A percentile compares a stretch with the other conserved stretches of the same genome.
Conservation (phyloP, 2,113 vertebrate species). For the Gracilinanus agilis region DNA sequence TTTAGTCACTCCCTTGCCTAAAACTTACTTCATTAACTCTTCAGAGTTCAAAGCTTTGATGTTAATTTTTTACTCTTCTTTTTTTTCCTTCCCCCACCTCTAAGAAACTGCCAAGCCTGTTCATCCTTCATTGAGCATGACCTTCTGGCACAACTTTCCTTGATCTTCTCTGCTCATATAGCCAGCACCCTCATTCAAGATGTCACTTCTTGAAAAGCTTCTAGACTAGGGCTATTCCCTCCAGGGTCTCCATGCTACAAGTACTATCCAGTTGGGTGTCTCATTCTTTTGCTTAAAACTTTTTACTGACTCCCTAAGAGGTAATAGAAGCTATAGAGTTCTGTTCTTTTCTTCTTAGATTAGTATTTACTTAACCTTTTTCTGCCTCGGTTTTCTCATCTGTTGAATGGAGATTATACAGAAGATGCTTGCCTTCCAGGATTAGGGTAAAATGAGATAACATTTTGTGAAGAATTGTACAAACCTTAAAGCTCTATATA, state of each 20-base stretch:
- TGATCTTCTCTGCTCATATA: neutral
- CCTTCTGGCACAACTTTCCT: neutral
- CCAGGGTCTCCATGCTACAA: neutral
- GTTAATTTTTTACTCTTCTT: neutral
- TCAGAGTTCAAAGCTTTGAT: too few relatives aligned
- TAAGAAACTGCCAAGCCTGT: neutral
- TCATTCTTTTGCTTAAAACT: neutral
- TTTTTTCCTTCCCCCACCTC: neutral
- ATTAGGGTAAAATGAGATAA: neutral
- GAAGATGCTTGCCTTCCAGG: neutral
- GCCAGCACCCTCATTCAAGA: neutral
- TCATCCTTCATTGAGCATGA: neutral
- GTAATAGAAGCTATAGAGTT: too few relatives aligned
- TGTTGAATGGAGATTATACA: neutral
- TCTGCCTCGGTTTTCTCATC: neutral
- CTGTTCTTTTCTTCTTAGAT: neutral
- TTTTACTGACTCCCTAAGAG: neutral
- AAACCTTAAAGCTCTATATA: neutral
- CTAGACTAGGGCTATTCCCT: neutral
- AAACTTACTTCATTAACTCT: neutral
- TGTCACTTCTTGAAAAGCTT: neutral
- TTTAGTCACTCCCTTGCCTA: accelerated
- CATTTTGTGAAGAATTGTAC: neutral
- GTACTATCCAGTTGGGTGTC: neutral
- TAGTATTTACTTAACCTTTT: neutral